Evolutionary conservation across 2,113 vertebrate species (phyloP).

Genomic region (Daboia siamensis): DNA sequence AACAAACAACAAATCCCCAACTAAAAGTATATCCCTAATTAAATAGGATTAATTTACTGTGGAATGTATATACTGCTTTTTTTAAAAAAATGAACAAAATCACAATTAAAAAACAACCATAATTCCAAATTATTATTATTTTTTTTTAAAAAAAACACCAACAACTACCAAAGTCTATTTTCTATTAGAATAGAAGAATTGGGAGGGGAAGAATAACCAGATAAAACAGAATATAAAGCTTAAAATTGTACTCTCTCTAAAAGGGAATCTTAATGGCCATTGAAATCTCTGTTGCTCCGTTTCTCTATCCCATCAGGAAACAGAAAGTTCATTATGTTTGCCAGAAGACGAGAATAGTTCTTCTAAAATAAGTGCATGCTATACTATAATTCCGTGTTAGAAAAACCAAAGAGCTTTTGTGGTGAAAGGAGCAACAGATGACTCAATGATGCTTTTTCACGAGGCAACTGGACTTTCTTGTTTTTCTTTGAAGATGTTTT

Average conservation of each 20-base stretch:
- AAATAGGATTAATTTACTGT: not conserved
- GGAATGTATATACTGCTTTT: not conserved
- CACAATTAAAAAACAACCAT: not conserved
- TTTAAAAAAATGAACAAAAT: rapidly evolving
- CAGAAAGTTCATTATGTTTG: not conserved
- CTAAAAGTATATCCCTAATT: not conserved
- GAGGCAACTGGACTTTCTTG: too few relatives aligned
- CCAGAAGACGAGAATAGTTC: not conserved
- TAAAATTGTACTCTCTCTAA: not conserved
- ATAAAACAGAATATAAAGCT: not conserved
- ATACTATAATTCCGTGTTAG: not conserved
- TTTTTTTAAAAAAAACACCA: not conserved
- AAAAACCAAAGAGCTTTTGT: not conserved
- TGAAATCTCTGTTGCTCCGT: not conserved
- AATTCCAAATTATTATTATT: not conserved
- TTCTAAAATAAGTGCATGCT: not conserved
- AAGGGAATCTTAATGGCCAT: not conserved
- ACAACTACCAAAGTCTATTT: not conserved
- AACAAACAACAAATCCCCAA: not conserved
- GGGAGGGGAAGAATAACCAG: not conserved
- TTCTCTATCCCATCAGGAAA: not conserved
- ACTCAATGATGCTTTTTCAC: too few relatives aligned
- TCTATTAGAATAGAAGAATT: not conserved
- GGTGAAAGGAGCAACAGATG: not conserved
- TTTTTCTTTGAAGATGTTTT: too few relatives aligned